These are phyloP conservation scores for Eublepharis macularius DNA, from an alignment of 2,113 vertebrate species.

Conservation along the genomic window DNA sequence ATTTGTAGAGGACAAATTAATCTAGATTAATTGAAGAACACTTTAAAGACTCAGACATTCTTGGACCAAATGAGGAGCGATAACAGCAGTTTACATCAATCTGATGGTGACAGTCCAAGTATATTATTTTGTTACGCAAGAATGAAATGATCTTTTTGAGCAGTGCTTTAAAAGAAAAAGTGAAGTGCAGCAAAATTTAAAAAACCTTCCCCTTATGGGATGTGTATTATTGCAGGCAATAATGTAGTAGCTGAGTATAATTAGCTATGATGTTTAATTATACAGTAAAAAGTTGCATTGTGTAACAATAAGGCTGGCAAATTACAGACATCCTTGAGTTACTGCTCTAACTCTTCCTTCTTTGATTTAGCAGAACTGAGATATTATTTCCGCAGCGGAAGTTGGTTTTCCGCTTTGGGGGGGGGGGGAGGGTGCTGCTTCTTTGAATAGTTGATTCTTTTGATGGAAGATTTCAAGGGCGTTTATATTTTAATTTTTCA, in stretches of 20 bases:
- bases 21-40: slow-evolving; percentile 14
- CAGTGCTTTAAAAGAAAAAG: slow-evolving; percentile 19
- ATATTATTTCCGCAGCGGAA: slow-evolving; percentile 26
- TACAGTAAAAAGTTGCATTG: slow-evolving; percentile 52
- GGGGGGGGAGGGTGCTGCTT: background rate
- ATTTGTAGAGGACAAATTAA: slow-evolving; percentile 37
- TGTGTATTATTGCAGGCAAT: slow-evolving; percentile 28
- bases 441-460: background rate
- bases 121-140: slow-evolving; percentile 32
- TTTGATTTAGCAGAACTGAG: slow-evolving; percentile 15
- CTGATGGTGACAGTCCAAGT: slow-evolving; percentile 34
- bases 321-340: slow-evolving; percentile 28
- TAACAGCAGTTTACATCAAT: slow-evolving; percentile 10
- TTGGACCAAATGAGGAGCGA: slow-evolving; percentile 26
- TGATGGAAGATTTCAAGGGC: background rate
- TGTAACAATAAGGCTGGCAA: slow-evolving; percentile 24
- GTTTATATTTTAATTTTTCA: background rate
- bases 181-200: slow-evolving; percentile 34
- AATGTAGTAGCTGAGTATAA: slow-evolving; percentile 39
- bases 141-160: slow-evolving; percentile 11
- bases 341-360: background rate
- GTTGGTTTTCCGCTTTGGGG: background rate
- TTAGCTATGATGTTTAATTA: slow-evolving; percentile 56
- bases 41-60: slow-evolving; percentile 31
- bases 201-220: slow-evolving; percentile 25